Base-by-base conservation (phyloP, 2,113 vertebrate species). In the Pantherophis guttatus region DNA sequence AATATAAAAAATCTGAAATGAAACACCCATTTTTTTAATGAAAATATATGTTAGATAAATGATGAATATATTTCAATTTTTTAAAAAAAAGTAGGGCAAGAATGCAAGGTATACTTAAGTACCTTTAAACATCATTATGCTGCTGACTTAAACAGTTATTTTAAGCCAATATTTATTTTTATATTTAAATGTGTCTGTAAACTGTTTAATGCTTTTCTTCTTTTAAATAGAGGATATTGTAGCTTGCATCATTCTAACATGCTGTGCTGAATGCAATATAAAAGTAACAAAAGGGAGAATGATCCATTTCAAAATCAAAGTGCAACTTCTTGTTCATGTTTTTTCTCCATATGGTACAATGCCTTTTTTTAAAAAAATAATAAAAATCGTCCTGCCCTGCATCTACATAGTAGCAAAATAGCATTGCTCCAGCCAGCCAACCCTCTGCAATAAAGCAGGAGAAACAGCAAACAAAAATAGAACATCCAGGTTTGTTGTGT, bases 381-480 rank as follows among this genome's bases (percentile, higher is more conserved):
- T 53, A 12, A 53, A 53, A 53, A 53, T 12, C 1, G 90, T 94
- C 96, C 95, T 96, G 91, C 94, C 91, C 91, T 93, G 94, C 94
- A 96, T 95, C 96, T 96, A 94, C 96, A 97, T 96, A 97, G 97
- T 95, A 93, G 88, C 94, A 33, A 52, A 94, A 96, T 96, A 96
- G 96, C 95, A 86, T 94, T 59, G 92, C 97, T 95, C 87, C 95
- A 98, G 97, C 97, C 97, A 96, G 97, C 97, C 97, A 96, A 21
- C n/a, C 44, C 29, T 97, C 95, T 95, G 96, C 97, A 96, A 97
- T 94, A 97, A 97, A 98, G 98, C 97, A 97, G 96, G 97, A 98
- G 97, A 97, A 97, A 97, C 97, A 96, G 97, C 97, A 97, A 97
- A 97, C 98, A 96, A 96, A 98, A 98, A 98, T 98, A 98, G 98